Conservation (phyloP, 2,797 vertebrate species). For the Chelon labrosus region DNA sequence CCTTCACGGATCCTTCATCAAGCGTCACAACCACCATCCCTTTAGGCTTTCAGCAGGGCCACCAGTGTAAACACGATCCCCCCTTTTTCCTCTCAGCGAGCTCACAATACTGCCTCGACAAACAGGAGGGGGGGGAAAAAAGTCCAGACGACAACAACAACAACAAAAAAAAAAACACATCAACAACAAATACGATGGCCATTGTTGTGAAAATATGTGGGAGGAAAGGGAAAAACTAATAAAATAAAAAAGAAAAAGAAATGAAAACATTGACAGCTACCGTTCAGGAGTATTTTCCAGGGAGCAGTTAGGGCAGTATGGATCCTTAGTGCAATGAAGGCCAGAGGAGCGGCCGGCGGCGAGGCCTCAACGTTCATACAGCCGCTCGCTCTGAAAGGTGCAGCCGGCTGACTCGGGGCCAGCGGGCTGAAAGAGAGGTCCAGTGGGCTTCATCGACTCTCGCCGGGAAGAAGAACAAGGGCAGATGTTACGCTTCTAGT, state of each 20-base stretch:
- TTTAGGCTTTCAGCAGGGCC: slow-evolving; percentile 58
- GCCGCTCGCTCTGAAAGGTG: slow-evolving; percentile 66
- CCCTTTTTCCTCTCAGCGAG: slow-evolving; percentile 41
- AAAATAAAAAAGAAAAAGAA: slow-evolving; percentile 19
- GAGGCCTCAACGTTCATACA: slow-evolving; percentile 39
- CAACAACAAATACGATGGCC: slow-evolving; percentile 61
- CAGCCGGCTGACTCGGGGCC: slow-evolving; percentile 43
- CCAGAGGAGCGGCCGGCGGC: slow-evolving; percentile 62
- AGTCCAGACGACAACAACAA: slow-evolving; percentile 9
- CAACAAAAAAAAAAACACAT: slow-evolving; percentile 13
- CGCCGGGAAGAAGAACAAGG: slow-evolving; percentile 60
- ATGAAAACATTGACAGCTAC: slow-evolving; percentile 63
- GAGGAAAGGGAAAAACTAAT: slow-evolving; percentile 27
- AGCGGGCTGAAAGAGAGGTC: slow-evolving; percentile 60
- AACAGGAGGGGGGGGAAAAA: slow-evolving; percentile 24
- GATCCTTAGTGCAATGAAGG: slow-evolving; percentile 86
- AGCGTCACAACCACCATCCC: slow-evolving; percentile 48
- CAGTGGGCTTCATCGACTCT: slow-evolving; percentile 63
- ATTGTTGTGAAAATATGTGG: slow-evolving; percentile 62
- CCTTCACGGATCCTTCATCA: slow-evolving; percentile 16
- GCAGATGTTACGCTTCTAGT: slow-evolving; percentile 66
- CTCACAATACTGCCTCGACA: slow-evolving; percentile 71
- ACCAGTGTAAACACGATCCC: slow-evolving; percentile 81
- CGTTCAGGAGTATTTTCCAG: slow-evolving; percentile 62
- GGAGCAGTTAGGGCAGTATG: slow-evolving; percentile 76